Percentiles rank a stretch among this genome's conserved stretches.
These are phyloP conservation scores for Cirrhinus molitorella DNA, from an alignment of 2,797 vertebrate genomes.

Conservation along the genomic window DNA sequence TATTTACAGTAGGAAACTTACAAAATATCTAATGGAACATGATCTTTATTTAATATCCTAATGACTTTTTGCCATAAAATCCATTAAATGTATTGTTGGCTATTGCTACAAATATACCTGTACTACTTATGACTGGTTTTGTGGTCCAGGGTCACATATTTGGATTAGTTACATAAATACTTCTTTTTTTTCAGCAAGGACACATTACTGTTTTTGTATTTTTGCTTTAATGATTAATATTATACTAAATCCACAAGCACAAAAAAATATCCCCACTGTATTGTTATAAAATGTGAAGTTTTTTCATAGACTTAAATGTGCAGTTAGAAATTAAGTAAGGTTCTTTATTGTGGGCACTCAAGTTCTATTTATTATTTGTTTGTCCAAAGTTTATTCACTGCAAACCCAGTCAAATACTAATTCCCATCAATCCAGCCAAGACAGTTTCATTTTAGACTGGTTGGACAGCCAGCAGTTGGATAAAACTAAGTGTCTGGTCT, in stretches of 20 bases:
- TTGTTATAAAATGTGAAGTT: not conserved
- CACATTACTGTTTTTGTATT: not conserved
- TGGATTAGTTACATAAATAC: no score
- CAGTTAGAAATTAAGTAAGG: not conserved
- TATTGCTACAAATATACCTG: no score
- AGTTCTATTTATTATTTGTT: slow-evolving; percentile 3
- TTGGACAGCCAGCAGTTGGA: not conserved
- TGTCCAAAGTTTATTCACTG: not conserved
- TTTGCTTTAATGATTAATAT: not conserved
- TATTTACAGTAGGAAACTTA: no score
- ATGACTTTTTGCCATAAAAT: no score
- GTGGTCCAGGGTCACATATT: no score
- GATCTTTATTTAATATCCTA: no score
- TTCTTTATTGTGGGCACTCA: not conserved
- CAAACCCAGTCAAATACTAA: not conserved
- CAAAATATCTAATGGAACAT: no score
- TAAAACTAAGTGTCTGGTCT: not conserved
- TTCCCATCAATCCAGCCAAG: not conserved
- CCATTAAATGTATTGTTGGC: no score
- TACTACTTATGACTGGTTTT: no score
- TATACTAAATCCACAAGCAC: not conserved
- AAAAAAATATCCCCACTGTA: not conserved
- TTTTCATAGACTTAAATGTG: not conserved
- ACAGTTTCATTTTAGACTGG: not conserved
- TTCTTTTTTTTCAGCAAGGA: not conserved